A percentile compares a stretch with the other conserved stretches of the same genome.
Evolutionary conservation across 2,113 vertebrate species (phyloP).

Genomic region (Mustela nigripes): DNA sequence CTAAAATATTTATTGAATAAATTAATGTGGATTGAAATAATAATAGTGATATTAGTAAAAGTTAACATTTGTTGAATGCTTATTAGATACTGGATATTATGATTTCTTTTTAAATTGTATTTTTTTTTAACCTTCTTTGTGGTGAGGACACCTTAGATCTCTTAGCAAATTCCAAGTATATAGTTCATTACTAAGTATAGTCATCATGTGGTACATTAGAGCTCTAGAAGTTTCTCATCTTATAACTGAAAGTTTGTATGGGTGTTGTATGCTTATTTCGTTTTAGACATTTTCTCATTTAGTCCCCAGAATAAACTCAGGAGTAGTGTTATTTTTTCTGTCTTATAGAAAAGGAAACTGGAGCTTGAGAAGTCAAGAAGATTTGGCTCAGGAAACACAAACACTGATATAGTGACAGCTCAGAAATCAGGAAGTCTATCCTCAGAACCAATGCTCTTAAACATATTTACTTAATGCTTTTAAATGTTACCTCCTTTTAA

Average conservation of each 20-base stretch:
- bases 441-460: background rate
- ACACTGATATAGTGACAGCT: background rate
- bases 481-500: background rate
- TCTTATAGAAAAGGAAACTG: background rate
- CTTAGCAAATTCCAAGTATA: background rate
- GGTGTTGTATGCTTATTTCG: background rate
- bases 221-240: background rate
- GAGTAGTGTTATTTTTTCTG: background rate
- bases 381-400: background rate
- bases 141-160: background rate
- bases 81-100: background rate
- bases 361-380: constrained; percentile 25
- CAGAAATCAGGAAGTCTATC: background rate
- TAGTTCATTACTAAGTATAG: background rate
- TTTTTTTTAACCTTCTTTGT: background rate
- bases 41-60: background rate
- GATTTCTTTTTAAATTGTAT: background rate
- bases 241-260: background rate
- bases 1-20: background rate
- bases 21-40: background rate
- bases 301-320: background rate
- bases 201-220: background rate
- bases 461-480: background rate
- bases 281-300: background rate
- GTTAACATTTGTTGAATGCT: background rate